Evolutionary conservation across 2,113 vertebrate species (phyloP).

Genomic region (Sinocyclocheilus anophthalmus): DNA sequence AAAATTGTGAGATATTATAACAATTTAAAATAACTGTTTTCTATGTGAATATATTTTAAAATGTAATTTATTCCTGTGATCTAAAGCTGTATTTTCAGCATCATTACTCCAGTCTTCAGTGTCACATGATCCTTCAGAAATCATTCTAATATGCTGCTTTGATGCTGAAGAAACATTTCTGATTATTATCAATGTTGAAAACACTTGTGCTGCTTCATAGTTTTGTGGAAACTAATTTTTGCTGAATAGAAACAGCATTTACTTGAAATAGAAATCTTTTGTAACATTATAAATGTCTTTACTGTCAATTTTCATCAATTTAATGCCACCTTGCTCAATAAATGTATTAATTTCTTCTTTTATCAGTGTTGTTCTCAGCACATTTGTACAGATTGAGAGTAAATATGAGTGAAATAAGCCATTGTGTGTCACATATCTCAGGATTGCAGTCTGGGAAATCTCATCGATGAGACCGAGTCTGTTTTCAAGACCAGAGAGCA

Average conservation of each 20-base stretch:
- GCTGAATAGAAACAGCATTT: neutral
- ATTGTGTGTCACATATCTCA: slow-evolving; percentile 71
- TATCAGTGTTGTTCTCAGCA: neutral
- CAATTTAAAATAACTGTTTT: neutral
- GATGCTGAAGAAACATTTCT: neutral
- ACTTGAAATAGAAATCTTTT: neutral
- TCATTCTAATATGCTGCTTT: neutral
- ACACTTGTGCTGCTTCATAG: neutral
- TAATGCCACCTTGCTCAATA: neutral
- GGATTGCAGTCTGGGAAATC: slow-evolving; percentile 91
- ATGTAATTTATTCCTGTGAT: neutral
- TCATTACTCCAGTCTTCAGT: neutral
- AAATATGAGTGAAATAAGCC: neutral
- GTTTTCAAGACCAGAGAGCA: slow-evolving; percentile 96
- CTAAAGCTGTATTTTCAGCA: neutral
- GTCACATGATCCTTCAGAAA: neutral
- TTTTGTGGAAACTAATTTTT: neutral
- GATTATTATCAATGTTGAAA: slow-evolving; percentile 14
- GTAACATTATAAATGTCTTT: neutral
- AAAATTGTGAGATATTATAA: too few relatives aligned
- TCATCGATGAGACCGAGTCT: slow-evolving; percentile 94
- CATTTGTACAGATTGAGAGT: neutral
- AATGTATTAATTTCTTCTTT: neutral
- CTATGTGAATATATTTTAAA: neutral
- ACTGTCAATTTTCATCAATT: too few relatives aligned